A percentile compares a stretch with the other conserved stretches of the same genome.
phyloP scores from a whole-genome alignment of 2,888 invertebrate species.

The Eilema griseolum region DNA sequence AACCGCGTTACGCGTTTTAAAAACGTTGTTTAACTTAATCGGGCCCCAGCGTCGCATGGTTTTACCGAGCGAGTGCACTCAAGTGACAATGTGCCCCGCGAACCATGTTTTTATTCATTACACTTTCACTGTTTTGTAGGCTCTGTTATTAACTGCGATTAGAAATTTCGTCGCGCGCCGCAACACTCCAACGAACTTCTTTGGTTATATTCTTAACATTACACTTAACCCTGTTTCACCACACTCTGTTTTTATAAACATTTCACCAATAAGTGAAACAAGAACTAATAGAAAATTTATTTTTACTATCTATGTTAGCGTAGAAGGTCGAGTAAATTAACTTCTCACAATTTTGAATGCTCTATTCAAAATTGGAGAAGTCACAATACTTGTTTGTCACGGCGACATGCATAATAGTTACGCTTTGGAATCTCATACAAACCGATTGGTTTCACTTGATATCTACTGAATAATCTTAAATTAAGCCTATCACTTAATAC shows the following conservation, averaged over 20 bases:
- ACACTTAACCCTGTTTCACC: constrained; percentile 25
- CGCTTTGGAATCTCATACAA: constrained; percentile 16
- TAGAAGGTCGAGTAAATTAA: constrained; percentile 21
- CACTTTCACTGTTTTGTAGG: constrained; percentile 63
- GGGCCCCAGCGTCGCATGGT: constrained; percentile 4
- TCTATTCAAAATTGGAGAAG: constrained; percentile 10
- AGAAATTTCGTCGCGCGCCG: constrained; percentile 63
- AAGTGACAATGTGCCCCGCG: constrained; percentile 53
- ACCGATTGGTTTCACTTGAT: constrained; percentile 23
- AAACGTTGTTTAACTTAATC: not conserved
- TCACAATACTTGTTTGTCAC: constrained; percentile 24
- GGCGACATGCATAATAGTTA: constrained; percentile 10
- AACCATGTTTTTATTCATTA: constrained; percentile 62
- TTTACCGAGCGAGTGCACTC: constrained; percentile 29
- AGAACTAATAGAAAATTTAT: constrained; percentile 6
- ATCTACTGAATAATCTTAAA: constrained; percentile 12
- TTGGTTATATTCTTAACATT: constrained; percentile 56
- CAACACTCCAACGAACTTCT: constrained; percentile 58
- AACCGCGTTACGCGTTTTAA: not conserved
- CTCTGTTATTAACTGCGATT: constrained; percentile 58
- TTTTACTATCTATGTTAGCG: constrained; percentile 8
- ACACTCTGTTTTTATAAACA: constrained; percentile 16
- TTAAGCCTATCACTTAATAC: constrained; percentile 23
- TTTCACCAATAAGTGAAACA: constrained; percentile 11
- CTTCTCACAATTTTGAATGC: constrained; percentile 10